Conservation (phyloP, 1,140 invertebrate genomes). For the Aphaenogaster rudis region DNA sequence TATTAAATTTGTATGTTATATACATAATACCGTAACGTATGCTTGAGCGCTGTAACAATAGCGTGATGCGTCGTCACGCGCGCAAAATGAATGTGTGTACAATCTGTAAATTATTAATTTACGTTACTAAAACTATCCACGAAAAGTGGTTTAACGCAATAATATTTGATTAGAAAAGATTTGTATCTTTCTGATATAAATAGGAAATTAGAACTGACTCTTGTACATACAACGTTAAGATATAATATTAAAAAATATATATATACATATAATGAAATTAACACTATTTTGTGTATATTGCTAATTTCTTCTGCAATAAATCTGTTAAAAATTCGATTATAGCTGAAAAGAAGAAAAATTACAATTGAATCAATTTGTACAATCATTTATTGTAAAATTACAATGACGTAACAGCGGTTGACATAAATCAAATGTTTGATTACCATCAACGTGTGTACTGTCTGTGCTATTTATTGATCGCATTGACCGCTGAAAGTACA, state of each 20-base stretch:
- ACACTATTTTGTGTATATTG: slow-evolving; percentile 31
- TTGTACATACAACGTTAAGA: slow-evolving; percentile 84
- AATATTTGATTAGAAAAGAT: slow-evolving; percentile 75
- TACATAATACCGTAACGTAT: slow-evolving; percentile 67
- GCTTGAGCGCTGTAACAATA: slow-evolving; percentile 66
- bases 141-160: slow-evolving; percentile 78
- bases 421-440: slow-evolving; percentile 76
- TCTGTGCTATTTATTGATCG: slow-evolving; percentile 49
- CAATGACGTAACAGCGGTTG: slow-evolving; percentile 78
- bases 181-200: slow-evolving; percentile 56
- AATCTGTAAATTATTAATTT: slow-evolving; percentile 84
- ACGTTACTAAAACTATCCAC: slow-evolving; percentile 76
- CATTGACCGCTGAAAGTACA: slow-evolving; percentile 20
- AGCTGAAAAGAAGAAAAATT: neutral
- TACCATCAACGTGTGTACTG: slow-evolving; percentile 62
- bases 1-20: slow-evolving; percentile 73
- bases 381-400: slow-evolving; percentile 83
- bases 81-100: slow-evolving; percentile 80
- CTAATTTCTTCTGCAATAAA: slow-evolving; percentile 6
- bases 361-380: slow-evolving; percentile 56
- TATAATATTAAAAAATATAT: slow-evolving; percentile 79
- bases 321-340: neutral
- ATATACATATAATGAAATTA: slow-evolving; percentile 69
- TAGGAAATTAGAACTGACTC: slow-evolving; percentile 79
- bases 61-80: slow-evolving; percentile 31